These are phyloP conservation scores for Tetranychus truncatus DNA, from an alignment of 2,888 invertebrate species.

Conservation along the genomic window DNA sequence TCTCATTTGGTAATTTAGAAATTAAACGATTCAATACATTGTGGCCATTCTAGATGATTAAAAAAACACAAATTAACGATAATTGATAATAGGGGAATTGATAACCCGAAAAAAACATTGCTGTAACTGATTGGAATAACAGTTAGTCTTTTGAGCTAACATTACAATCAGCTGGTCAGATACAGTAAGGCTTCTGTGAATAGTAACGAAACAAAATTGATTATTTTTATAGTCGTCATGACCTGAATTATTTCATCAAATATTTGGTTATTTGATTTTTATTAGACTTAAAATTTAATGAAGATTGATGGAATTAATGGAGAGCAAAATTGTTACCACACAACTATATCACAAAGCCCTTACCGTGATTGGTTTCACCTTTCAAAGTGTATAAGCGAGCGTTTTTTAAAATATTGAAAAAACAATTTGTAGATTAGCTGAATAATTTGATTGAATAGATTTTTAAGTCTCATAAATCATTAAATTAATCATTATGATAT, in stretches of 20 bases:
- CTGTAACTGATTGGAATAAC: no score
- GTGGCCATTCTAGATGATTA: slow-evolving; percentile 12
- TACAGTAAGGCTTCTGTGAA: no score
- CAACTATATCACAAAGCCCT: neutral
- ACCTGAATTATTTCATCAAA: no score
- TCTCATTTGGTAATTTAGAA: slow-evolving; percentile 42
- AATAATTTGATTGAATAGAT: no score
- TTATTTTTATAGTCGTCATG: no score
- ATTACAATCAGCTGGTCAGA: no score
- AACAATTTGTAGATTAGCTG: no score
- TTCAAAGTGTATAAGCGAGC: neutral
- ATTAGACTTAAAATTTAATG: neutral
- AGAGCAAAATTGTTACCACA: neutral
- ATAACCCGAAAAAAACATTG: neutral
- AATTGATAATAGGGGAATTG: neutral
- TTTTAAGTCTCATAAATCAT: no score
- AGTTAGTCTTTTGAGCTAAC: no score
- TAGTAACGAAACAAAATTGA: no score
- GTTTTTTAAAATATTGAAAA: neutral
- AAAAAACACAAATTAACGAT: neutral
- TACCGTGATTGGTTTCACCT: neutral
- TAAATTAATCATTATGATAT: no score
- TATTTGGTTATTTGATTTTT: no score
- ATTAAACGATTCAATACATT: slow-evolving; percentile 30
- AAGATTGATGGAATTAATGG: slow-evolving; percentile 4